These are phyloP conservation scores for Sminthurinus aureus DNA, from an alignment of 2,888 invertebrate genomes.

Conservation along the genomic window DNA sequence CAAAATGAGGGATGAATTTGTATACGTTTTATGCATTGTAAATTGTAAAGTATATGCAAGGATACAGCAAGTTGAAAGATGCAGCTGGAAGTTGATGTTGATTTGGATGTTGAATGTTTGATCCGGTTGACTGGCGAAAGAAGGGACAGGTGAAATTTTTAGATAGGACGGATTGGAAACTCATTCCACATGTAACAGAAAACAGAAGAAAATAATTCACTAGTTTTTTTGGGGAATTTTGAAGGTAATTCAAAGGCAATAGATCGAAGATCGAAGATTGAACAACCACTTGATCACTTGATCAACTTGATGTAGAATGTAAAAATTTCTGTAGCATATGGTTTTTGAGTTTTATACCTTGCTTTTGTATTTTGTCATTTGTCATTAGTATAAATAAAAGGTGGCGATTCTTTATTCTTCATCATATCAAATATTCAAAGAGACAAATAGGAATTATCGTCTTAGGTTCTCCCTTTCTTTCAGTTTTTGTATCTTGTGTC, in stretches of 20 bases:
- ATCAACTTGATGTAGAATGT: too few species aligned
- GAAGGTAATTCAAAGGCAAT: not conserved
- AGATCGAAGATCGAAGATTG: too few species aligned
- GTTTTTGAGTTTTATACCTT: not conserved
- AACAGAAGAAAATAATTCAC: not conserved
- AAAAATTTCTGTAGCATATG: too few species aligned
- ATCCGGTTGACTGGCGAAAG: conserved; percentile 28
- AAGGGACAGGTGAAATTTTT: conserved; percentile 39
- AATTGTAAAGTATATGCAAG: not conserved
- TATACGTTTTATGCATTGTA: too few species aligned
- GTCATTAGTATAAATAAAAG: not conserved
- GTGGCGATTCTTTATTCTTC: not conserved
- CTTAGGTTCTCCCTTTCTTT: not conserved
- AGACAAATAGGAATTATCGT: not conserved
- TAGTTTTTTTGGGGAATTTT: not conserved
- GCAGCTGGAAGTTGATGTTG: conserved; percentile 28
- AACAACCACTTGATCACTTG: too few species aligned
- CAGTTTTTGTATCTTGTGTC: not conserved
- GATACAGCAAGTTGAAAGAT: not conserved
- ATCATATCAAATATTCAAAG: conserved; percentile 3
- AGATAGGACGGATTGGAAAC: conserved; percentile 37
- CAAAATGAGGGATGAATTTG: not conserved
- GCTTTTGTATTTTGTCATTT: conserved; percentile 6
- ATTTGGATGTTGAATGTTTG: not conserved
- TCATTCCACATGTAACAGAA: conserved; percentile 8